Evolutionary conservation across 1,140 invertebrate genomes (phyloP), one percentile per base, ranked within the genome.

Genomic region (Leptinotarsa undecemlineata): DNA sequence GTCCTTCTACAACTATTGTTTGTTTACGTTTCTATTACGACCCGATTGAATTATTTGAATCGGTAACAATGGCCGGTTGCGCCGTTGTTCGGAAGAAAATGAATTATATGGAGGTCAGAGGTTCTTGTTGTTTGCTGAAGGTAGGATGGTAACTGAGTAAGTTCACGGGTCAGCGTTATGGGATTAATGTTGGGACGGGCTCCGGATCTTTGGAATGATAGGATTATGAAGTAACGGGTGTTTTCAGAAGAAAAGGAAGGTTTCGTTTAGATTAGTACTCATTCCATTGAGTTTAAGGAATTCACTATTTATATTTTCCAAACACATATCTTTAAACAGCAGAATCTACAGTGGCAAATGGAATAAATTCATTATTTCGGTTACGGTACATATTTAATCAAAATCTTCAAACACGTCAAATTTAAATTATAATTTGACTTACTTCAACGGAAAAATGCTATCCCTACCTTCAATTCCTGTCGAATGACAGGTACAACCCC

Each of bases 81-180:
- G 13, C n/a, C 42, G 23, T 33, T 68, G 51, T 57, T 48, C 23
- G 4, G 21, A 47, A 68, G 42, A 68, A 42, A 68, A 68, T 68
- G 66, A 68, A 47, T 68, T 68, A 68, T 68, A n/a, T 15, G n/a
- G 33, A 42, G 66, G 66, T 68, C 42, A 68, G 14, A 68, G 66
- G 66, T 68, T 19, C n/a, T 19, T 47, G 42, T 68, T 42, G 42
- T 68, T 68, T 68, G 66, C 19, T 68, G 23, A 19, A 19, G 23
- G n/a, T 68, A 42, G n/a, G 66, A 6, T 47, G 66, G 42, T 42
- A 68, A 68, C 42, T 47, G 4, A n/a, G 42, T 68, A 66, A 68
- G 42, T 42, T 57, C 51, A 57, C 51, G 51, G 51, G 51, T 57
- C 51, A 57, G 51, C 15, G 51, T 57, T 57, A 19, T 57, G 51